Evolutionary conservation across 2,113 vertebrate species (phyloP).

Genomic region (Lepus europaeus): DNA sequence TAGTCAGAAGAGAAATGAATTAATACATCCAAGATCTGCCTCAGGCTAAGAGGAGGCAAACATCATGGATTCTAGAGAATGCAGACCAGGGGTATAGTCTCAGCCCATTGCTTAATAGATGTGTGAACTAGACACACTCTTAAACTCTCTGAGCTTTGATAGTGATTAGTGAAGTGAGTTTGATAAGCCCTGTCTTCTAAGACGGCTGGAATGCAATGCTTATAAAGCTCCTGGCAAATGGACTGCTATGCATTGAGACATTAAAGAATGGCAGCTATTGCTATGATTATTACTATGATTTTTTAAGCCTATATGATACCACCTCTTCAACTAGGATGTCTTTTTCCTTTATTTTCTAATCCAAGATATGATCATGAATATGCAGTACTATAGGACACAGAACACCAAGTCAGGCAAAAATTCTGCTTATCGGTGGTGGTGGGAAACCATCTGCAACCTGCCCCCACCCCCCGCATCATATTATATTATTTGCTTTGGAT

Average conservation of each 20-base stretch:
- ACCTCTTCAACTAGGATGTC: background rate
- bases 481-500: slow-evolving; percentile 43
- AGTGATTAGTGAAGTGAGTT: background rate
- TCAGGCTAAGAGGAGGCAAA: background rate
- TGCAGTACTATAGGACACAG: background rate
- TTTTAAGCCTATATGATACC: background rate
- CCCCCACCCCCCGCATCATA: background rate
- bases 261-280: slow-evolving; percentile 12
- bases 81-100: background rate
- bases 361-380: background rate
- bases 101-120: background rate
- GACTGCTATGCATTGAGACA: background rate
- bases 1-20: background rate
- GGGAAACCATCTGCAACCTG: background rate
- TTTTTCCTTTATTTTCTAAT: slow-evolving; percentile 20
- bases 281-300: background rate
- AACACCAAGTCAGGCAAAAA: background rate
- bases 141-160: background rate
- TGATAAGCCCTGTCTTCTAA: background rate
- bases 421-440: background rate
- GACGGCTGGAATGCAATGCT: background rate
- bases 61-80: background rate
- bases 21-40: background rate
- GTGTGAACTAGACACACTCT: background rate
- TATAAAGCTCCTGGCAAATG: background rate